Percentiles rank a stretch among this genome's conserved stretches.
phyloP scores from a whole-genome alignment of 2,888 invertebrate genomes.

The Sicus ferrugineus region DNA sequence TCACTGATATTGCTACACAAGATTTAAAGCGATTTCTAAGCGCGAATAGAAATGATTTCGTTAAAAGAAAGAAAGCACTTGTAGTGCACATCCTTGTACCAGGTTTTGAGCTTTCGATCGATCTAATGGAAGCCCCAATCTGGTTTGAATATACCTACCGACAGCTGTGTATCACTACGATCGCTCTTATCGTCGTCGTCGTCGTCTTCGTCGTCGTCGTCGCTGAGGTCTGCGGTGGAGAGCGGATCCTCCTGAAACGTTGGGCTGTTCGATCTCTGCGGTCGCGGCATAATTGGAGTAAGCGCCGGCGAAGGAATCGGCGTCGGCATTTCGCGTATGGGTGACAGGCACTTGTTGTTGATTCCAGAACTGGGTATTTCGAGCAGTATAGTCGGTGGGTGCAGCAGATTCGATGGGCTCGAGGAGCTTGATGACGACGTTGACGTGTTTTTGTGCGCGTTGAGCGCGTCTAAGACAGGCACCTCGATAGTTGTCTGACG shows the following conservation, averaged over 20 bases:
- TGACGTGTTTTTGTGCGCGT: slow-evolving; percentile 68
- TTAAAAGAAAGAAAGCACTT: too few species aligned
- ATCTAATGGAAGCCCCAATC: too few species aligned
- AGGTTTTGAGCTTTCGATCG: too few species aligned
- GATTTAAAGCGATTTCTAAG: too few species aligned
- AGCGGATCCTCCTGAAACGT: slow-evolving; percentile 54
- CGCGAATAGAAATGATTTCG: too few species aligned
- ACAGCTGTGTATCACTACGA: slow-evolving; percentile 47
- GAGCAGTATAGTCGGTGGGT: slow-evolving; percentile 78
- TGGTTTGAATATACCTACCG: too few species aligned
- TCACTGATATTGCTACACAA: too few species aligned
- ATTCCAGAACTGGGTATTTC: slow-evolving; percentile 75
- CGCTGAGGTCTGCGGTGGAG: slow-evolving; percentile 63
- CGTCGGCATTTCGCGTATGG: slow-evolving; percentile 80
- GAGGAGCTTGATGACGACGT: slow-evolving; percentile 57
- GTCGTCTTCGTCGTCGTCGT: slow-evolving; percentile 62
- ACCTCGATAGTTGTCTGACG: slow-evolving; percentile 67
- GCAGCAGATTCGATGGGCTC: slow-evolving; percentile 68
- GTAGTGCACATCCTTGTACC: too few species aligned
- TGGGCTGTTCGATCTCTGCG: slow-evolving; percentile 53
- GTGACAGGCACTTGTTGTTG: slow-evolving; percentile 80
- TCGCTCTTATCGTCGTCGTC: slow-evolving; percentile 59
- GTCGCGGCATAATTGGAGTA: slow-evolving; percentile 71
- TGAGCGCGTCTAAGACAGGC: slow-evolving; percentile 74
- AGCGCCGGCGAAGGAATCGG: slow-evolving; percentile 76